These are phyloP conservation scores for Seladonia tumulorum DNA, from an alignment of 2,888 invertebrate species.

Conservation along the genomic window DNA sequence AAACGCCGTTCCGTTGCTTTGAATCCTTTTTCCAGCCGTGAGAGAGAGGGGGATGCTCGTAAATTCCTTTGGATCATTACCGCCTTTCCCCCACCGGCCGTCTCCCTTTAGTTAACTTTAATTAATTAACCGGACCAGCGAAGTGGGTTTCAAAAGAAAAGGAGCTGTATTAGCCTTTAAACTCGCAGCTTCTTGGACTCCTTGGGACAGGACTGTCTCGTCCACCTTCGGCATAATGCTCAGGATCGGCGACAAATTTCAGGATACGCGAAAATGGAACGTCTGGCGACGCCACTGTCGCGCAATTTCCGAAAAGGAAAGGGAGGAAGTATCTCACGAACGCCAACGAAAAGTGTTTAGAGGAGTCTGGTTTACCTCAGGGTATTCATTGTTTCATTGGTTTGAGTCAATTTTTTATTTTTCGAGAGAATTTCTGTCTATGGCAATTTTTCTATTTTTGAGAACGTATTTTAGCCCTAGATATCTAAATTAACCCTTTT, in stretches of 20 bases:
- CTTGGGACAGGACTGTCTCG: not conserved
- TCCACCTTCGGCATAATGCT: not conserved
- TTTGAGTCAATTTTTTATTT: too few relatives aligned
- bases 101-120: conserved; percentile 35
- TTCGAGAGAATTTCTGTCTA: too few relatives aligned
- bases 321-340: not conserved
- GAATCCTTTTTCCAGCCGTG: conserved; percentile 21
- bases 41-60: conserved; percentile 15
- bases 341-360: not conserved
- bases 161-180: conserved; percentile 16
- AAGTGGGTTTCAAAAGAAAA: not conserved
- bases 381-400: not conserved
- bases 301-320: not conserved
- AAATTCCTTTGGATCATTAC: conserved; percentile 48
- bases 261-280: not conserved
- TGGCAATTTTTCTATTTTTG: too few relatives aligned
- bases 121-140: conserved; percentile 43
- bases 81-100: not conserved
- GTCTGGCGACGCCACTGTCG: not conserved
- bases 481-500: too few relatives aligned
- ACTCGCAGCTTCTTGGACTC: conserved; percentile 19
- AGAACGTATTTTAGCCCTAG: too few relatives aligned
- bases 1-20: conserved; percentile 40
- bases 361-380: not conserved
- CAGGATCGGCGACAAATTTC: not conserved